A percentile compares a stretch with the other conserved stretches of the same genome.
phyloP scores from a whole-genome alignment of 2,797 vertebrate genomes.

The Pyrocephalus nanus region DNA sequence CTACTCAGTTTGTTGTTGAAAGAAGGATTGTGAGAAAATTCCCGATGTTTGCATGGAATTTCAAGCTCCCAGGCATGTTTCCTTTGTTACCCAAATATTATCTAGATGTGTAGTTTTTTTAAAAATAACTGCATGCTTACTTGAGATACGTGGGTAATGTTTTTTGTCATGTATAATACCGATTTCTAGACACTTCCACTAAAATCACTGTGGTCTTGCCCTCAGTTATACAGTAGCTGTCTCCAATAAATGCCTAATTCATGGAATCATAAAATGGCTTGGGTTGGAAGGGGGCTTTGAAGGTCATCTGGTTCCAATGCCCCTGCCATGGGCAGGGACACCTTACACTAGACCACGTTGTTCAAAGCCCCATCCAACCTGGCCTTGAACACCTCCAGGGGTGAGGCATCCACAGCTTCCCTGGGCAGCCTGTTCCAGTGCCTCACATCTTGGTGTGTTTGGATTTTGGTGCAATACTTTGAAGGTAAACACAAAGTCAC shows the following conservation, averaged over 20 bases:
- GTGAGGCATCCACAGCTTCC: neutral
- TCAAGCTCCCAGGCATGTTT: neutral
- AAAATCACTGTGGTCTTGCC: neutral
- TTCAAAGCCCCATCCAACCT: neutral
- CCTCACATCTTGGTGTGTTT: neutral
- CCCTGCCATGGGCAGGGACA: neutral
- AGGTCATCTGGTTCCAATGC: fast-evolving
- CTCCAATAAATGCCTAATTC: neutral
- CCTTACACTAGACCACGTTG: neutral
- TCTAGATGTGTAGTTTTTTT: neutral
- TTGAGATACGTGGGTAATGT: neutral
- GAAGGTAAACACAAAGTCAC: neutral
- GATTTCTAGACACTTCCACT: neutral
- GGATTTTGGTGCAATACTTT: neutral
- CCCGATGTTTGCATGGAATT: neutral
- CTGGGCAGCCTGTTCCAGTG: neutral
- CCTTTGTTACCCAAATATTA: neutral
- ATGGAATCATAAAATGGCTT: neutral
- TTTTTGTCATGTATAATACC: neutral
- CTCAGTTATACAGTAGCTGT: neutral
- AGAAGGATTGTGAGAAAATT: neutral
- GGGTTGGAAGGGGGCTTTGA: neutral
- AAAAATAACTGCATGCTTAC: neutral
- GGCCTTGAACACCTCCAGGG: neutral
- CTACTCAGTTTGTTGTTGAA: neutral